Percentiles rank a stretch among this genome's conserved stretches.
Conservation (phyloP, 2,113 vertebrate species). For the Sylvilagus bachmani region DNA sequence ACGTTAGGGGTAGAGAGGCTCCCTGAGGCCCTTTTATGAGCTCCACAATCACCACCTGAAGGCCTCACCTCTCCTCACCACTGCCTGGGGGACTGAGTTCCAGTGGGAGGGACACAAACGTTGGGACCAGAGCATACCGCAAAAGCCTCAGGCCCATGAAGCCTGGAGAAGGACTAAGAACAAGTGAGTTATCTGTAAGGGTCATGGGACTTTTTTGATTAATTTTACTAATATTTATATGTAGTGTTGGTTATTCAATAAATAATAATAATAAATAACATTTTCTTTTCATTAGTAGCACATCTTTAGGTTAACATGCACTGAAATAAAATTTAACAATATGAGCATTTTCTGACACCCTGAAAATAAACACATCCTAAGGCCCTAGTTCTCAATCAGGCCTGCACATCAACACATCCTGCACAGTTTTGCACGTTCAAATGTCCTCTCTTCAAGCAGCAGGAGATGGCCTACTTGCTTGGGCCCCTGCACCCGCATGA, state of each 20-base stretch:
- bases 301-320: background rate
- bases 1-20: background rate
- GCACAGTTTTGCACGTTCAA: background rate
- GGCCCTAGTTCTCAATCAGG: background rate
- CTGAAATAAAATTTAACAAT: background rate
- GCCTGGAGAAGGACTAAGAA: background rate
- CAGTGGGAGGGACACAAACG: background rate
- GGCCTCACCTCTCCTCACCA: background rate
- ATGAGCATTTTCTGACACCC: background rate
- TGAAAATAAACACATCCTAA: background rate
- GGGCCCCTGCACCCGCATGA: no score
- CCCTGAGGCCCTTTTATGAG: background rate
- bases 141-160: background rate
- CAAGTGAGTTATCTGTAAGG: background rate
- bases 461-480: no score
- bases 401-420: no score
- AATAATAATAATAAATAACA: conserved; percentile 3
- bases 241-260: background rate
- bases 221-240: background rate
- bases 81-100: background rate
- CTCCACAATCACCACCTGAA: background rate
- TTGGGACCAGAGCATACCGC: background rate
- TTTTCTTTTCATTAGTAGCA: background rate
- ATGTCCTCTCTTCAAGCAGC: background rate
- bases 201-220: background rate